Evolutionary conservation across 2,113 vertebrate genomes (phyloP), one percentile per base, ranked within the genome.

Genomic region (Corythornis madagascariensis): DNA sequence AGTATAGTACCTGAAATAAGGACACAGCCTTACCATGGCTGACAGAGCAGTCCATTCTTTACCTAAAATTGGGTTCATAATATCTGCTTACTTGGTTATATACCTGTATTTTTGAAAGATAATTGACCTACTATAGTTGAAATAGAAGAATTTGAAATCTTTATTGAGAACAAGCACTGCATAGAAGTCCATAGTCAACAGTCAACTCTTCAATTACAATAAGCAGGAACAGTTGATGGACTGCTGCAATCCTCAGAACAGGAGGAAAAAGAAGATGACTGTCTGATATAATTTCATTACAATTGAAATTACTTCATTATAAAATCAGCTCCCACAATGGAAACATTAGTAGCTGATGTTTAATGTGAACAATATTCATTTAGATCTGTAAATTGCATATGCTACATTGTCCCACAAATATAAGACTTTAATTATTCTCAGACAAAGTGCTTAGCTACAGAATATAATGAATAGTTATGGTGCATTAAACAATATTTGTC

Each of bases 221-320:
- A 56, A 89, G 19, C 2, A 81, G 20, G 84, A 76, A n/a, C 14
- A 69, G 19, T 33, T 47, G 26, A 80, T 24, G 35, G 60, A 22
- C 14, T 52, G 21, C 19, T 50, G 33, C 11, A 82, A 77, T 78
- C 53, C 71, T 25, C 31, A 75, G 25, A 82, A 16, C 8, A 52
- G 82, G 79, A 73, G 6, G 11, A 55, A 93, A 85, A 83, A 75
- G 21, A 13, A 79, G 12, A 28, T 73, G 16, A 16, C 10, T n/a
- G 4, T 11, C 38, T 19, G 11, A 61, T 42, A 63, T 40, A 76
- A 88, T 73, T 18, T 42, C 63, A 35, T 48, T 61, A 65, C 0
- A 69, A 85, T 65, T 80, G 20, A 90, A 94, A 66, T 73, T 61
- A 50, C 42, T 91, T 83, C 40, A 35, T 42, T 83, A 11, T 50